Evolutionary conservation across 2,113 vertebrate genomes (phyloP).

Genomic region (Cebus imitator): DNA sequence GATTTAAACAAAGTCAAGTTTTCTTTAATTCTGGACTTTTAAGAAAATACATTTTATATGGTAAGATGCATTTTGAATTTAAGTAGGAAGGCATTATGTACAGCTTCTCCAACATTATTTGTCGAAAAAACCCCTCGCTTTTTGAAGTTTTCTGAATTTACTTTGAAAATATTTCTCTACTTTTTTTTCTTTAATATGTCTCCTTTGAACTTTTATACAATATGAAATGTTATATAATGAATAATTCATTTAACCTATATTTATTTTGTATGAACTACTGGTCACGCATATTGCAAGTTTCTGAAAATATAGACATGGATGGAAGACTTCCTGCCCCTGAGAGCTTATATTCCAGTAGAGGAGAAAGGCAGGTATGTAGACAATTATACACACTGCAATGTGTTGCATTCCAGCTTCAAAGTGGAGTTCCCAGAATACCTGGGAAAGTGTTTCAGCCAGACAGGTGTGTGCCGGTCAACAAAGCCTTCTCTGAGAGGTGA

Average conservation of each 20-base stretch:
- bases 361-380: neutral
- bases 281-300: neutral
- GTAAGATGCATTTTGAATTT: neutral
- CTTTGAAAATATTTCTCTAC: neutral
- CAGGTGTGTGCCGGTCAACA: fast-evolving
- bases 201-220: neutral
- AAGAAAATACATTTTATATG: neutral
- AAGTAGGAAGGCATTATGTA: neutral
- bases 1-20: neutral
- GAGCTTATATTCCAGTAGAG: neutral
- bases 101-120: neutral
- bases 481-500: neutral
- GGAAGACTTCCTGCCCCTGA: neutral
- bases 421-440: neutral
- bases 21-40: neutral
- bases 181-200: neutral
- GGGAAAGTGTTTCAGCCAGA: neutral
- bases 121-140: neutral
- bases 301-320: neutral
- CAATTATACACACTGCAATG: neutral
- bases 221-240: neutral
- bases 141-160: neutral
- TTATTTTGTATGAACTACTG: neutral
- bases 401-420: neutral
- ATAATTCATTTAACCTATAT: neutral